Evolutionary conservation across 2,888 invertebrate genomes (phyloP).

Genomic region (Marronus borbonicus): DNA sequence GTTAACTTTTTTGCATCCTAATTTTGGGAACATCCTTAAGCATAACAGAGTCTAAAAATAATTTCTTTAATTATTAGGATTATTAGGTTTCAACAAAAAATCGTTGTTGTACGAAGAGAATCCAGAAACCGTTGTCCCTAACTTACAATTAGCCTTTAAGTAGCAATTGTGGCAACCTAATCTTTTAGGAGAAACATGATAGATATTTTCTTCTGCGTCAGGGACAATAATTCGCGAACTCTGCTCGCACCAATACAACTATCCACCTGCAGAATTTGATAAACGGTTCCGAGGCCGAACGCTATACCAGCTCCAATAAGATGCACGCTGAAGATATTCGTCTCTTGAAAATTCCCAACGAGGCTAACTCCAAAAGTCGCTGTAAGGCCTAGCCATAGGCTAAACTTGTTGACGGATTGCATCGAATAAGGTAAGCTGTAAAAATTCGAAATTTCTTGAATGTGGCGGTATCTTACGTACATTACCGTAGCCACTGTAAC

Average conservation of each 20-base stretch:
- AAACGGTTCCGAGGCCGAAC: constrained; percentile 85
- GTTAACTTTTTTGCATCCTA: constrained; percentile 27
- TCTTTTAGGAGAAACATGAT: too few relatives aligned
- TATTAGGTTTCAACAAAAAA: neutral
- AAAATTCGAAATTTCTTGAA: constrained; percentile 13
- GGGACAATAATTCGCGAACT: neutral
- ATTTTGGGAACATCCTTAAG: constrained; percentile 31
- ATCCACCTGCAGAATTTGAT: constrained; percentile 84
- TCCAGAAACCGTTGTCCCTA: too few relatives aligned
- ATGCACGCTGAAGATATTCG: constrained; percentile 78
- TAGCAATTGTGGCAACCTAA: too few relatives aligned
- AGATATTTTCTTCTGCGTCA: too few relatives aligned
- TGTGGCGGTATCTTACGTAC: constrained; percentile 31
- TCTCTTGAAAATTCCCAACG: constrained; percentile 83
- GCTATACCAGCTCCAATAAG: constrained; percentile 79
- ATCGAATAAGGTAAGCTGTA: neutral
- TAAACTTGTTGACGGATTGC: constrained; percentile 1
- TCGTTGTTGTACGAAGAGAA: neutral
- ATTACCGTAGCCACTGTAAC: constrained; percentile 30
- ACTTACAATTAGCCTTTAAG: too few relatives aligned
- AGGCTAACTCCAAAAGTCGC: constrained; percentile 79
- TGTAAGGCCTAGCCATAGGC: constrained; percentile 70
- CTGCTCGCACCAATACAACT: neutral
- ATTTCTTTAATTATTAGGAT: neutral
- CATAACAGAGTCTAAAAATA: constrained; percentile 26